Percentiles rank a stretch among this genome's conserved stretches.
Evolutionary conservation across 2,113 vertebrate genomes (phyloP).

Genomic region (Malurus cyaneus): DNA sequence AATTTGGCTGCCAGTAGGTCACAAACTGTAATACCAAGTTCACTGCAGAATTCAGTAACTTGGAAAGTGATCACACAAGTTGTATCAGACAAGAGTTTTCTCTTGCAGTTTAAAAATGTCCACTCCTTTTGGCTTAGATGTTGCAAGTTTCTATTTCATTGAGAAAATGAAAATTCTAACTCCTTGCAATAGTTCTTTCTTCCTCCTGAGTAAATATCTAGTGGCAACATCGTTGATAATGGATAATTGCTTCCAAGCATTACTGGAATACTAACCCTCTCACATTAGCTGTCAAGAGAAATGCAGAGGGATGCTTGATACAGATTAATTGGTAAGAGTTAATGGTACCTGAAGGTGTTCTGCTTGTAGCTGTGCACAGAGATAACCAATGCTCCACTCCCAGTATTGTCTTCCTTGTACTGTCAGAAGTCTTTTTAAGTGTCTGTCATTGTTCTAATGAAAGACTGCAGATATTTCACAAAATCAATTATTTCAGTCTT

Average conservation of each 20-base stretch:
- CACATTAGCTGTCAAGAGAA: neutral
- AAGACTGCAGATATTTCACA: neutral
- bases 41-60: neutral
- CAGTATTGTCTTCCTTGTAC: neutral
- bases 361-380: neutral
- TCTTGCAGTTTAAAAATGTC: neutral
- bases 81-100: neutral
- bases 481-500: neutral
- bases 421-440: neutral
- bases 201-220: neutral
- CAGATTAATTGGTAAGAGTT: neutral
- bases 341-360: neutral
- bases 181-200: neutral
- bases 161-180: neutral
- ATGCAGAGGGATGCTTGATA: neutral
- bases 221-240: neutral
- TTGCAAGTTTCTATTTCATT: neutral
- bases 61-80: neutral
- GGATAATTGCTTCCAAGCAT: neutral
- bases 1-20: neutral
- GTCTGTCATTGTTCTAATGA: neutral
- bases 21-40: neutral
- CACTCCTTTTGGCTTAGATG: neutral
- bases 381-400: neutral
- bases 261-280: neutral